These are phyloP conservation scores for Narcine bancroftii DNA, from an alignment of 2,113 vertebrate genomes.

Conservation along the genomic window DNA sequence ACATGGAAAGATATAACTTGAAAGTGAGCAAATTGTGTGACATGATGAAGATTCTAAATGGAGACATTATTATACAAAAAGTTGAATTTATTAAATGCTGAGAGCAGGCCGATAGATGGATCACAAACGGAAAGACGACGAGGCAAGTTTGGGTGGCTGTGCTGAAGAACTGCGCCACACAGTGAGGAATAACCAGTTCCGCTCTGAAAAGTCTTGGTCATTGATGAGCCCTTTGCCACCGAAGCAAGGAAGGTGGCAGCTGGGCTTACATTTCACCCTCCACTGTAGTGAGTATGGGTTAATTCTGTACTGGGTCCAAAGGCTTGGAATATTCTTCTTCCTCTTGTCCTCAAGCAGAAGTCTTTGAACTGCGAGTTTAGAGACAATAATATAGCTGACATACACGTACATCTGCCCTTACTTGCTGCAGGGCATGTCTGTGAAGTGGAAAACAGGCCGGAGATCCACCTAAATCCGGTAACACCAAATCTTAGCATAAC, in stretches of 20 bases:
- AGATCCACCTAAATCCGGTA: conserved; percentile 6
- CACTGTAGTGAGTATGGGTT: neutral
- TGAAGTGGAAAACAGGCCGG: no score
- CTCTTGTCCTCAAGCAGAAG: neutral
- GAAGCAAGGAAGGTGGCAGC: neutral
- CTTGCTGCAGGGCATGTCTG: neutral
- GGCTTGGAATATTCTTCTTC: neutral
- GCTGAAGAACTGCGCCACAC: no score
- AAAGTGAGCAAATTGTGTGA: neutral
- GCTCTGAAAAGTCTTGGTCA: no score
- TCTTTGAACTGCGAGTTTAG: neutral
- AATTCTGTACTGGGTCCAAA: neutral
- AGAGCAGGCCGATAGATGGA: neutral
- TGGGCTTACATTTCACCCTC: no score
- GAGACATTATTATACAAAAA: neutral
- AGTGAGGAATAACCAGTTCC: no score
- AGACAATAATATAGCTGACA: neutral
- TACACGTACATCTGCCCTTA: neutral
- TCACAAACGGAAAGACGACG: neutral
- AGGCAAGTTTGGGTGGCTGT: neutral
- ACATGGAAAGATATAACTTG: neutral
- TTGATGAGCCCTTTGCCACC: neutral
- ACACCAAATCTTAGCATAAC: neutral
- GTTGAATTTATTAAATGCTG: neutral
- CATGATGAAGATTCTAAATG: neutral